phyloP scores from a whole-genome alignment of 2,113 vertebrate genomes.

The Lutjanus erythropterus region DNA sequence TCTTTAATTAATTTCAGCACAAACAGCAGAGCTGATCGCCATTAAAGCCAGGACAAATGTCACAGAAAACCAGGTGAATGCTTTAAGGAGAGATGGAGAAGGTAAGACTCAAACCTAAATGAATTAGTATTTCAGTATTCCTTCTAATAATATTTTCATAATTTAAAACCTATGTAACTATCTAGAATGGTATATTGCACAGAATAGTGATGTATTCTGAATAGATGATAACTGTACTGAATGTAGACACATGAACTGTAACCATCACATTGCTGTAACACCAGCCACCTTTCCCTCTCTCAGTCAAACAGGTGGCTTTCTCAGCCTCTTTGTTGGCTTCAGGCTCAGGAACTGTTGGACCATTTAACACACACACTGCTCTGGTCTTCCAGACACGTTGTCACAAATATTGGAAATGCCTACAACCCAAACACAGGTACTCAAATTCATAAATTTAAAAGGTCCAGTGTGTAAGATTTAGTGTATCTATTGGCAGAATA shows the following conservation, averaged over 20 bases:
- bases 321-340: conserved; percentile 48
- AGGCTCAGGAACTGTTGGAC: fast-evolving
- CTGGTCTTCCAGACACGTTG: conserved; percentile 43
- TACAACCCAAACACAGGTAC: conserved; percentile 57
- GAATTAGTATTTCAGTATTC: background rate
- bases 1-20: background rate
- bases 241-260: background rate
- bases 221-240: background rate
- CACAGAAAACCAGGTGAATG: conserved; percentile 50
- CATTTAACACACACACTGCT: conserved; percentile 2
- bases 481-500: no score
- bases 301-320: conserved; percentile 62
- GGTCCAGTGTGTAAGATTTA: no score
- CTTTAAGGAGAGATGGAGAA: conserved; percentile 37
- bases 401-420: conserved; percentile 55
- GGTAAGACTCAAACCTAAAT: conserved; percentile 24
- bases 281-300: background rate
- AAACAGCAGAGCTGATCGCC: conserved; percentile 18
- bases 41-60: conserved; percentile 14
- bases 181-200: background rate
- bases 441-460: background rate
- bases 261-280: background rate
- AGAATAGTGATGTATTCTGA: background rate
- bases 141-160: background rate
- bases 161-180: background rate